A percentile compares a stretch with the other conserved stretches of the same genome.
phyloP scores from a whole-genome alignment of 2,888 invertebrate species.

The Cephus sareptanus region DNA sequence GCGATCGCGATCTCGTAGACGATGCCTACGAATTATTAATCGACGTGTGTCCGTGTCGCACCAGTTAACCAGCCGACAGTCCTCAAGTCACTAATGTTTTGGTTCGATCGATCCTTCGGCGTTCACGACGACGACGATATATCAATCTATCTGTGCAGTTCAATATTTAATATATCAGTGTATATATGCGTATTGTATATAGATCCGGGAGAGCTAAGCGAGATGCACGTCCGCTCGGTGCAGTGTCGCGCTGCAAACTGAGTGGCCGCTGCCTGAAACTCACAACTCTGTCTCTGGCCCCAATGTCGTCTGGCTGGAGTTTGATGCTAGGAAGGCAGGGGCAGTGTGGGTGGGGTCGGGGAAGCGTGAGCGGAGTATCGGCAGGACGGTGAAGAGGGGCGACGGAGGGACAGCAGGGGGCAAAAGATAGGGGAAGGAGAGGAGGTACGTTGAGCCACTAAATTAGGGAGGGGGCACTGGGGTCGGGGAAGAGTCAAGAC shows the following conservation, averaged over 20 bases:
- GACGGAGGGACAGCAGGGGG: no score
- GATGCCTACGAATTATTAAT: no score
- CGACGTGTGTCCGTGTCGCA: no score
- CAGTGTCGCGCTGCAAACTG: slow-evolving; percentile 55
- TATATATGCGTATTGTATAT: no score
- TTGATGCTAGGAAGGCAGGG: slow-evolving; percentile 30
- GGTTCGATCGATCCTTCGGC: no score
- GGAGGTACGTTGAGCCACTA: not conserved
- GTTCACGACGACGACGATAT: no score
- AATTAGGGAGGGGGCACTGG: slow-evolving; percentile 6
- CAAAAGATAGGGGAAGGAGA: not conserved
- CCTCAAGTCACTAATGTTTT: no score
- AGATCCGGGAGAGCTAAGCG: not conserved
- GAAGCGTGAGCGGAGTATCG: not conserved
- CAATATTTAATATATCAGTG: no score
- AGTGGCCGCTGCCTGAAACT: slow-evolving; percentile 51
- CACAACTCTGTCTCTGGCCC: slow-evolving; percentile 51
- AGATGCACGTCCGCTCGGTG: slow-evolving; percentile 39
- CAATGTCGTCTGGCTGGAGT: slow-evolving; percentile 48
- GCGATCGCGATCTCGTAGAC: no score
- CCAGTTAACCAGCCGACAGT: no score
- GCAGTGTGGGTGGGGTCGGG: slow-evolving; percentile 25
- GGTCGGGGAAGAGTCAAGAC: slow-evolving; percentile 10
- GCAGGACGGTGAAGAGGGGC: no score
- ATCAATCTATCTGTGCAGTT: no score